Evolutionary conservation across 2,797 vertebrate species (phyloP).

Genomic region (Triplophysa yarkandensis): DNA sequence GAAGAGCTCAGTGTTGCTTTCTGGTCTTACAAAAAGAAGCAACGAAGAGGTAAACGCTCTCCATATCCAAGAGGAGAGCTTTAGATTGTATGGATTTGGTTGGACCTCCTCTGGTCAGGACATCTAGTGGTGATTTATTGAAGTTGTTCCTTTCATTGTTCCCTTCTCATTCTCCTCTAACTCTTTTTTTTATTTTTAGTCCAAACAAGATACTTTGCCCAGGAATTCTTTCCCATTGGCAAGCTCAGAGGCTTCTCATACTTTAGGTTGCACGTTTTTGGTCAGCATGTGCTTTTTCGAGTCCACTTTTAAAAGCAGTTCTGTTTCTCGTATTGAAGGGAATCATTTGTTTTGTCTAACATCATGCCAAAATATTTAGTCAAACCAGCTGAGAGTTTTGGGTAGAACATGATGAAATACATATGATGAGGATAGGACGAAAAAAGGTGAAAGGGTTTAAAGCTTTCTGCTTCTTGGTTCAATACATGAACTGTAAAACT

Average conservation of each 20-base stretch:
- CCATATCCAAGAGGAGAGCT: conserved; percentile 33
- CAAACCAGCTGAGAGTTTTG: conserved; percentile 10
- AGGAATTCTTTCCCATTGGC: conserved; percentile 45
- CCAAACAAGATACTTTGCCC: conserved; percentile 22
- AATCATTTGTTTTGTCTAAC: conserved; percentile 43
- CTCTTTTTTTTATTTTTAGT: conserved; percentile 20
- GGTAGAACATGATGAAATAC: conserved; percentile 18
- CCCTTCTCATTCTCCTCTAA: conserved; percentile 15
- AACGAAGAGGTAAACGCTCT: conserved; percentile 47
- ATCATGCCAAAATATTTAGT: conserved; percentile 22
- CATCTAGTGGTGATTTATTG: conserved; percentile 23
- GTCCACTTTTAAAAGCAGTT: conserved; percentile 35
- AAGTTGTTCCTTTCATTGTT: conserved; percentile 29
- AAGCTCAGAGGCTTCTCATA: conserved; percentile 37
- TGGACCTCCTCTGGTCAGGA: conserved; percentile 30
- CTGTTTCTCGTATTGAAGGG: conserved; percentile 3
- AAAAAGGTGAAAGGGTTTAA: neutral
- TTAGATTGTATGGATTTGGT: conserved; percentile 44
- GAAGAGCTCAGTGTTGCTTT: conserved; percentile 33
- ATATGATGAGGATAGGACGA: neutral
- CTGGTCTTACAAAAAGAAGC: conserved; percentile 12
- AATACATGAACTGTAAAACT: no score
- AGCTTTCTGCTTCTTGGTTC: neutral
- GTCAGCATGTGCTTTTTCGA: conserved; percentile 13
- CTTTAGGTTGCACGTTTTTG: conserved; percentile 28